A percentile compares a stretch with the other conserved stretches of the same genome.
Conservation (phyloP, 2,113 vertebrate species). For the Cynoglossus semilaevis region DNA sequence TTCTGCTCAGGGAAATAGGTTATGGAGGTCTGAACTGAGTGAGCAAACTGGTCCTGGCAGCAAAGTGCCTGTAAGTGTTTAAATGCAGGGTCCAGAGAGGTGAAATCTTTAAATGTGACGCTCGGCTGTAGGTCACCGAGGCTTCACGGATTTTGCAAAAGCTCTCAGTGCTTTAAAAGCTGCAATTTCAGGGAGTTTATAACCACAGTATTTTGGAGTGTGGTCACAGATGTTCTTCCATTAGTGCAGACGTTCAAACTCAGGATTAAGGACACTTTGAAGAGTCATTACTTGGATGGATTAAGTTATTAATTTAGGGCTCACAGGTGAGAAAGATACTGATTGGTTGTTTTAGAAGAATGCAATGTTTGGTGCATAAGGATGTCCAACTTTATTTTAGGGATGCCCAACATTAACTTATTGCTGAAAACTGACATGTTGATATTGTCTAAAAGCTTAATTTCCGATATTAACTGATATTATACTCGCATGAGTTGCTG, state of each 20-base stretch:
- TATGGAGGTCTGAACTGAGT: constrained; percentile 20
- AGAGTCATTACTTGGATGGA: too few species aligned
- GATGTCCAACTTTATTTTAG: too few species aligned
- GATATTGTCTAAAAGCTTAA: too few species aligned
- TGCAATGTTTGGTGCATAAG: too few species aligned
- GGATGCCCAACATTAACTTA: too few species aligned
- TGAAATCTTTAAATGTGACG: constrained; percentile 37
- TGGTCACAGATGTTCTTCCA: constrained; percentile 1
- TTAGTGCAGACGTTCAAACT: not conserved
- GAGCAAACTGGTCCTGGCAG: constrained; percentile 39
- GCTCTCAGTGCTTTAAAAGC: constrained; percentile 1
- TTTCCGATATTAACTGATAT: too few species aligned
- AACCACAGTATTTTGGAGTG: not conserved
- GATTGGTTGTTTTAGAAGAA: too few species aligned
- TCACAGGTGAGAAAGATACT: too few species aligned
- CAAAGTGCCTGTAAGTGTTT: constrained; percentile 51
- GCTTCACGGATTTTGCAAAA: constrained; percentile 9
- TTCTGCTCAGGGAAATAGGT: constrained; percentile 37
- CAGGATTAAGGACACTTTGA: too few species aligned
- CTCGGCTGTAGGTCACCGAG: constrained; percentile 17
- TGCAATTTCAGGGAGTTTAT: not conserved
- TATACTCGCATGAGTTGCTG: too few species aligned
- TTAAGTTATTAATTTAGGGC: too few species aligned
- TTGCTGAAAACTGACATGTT: too few species aligned
- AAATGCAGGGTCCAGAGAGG: constrained; percentile 41